Conservation (phyloP, 2,113 vertebrate genomes). For the Pachyramphus minor region DNA sequence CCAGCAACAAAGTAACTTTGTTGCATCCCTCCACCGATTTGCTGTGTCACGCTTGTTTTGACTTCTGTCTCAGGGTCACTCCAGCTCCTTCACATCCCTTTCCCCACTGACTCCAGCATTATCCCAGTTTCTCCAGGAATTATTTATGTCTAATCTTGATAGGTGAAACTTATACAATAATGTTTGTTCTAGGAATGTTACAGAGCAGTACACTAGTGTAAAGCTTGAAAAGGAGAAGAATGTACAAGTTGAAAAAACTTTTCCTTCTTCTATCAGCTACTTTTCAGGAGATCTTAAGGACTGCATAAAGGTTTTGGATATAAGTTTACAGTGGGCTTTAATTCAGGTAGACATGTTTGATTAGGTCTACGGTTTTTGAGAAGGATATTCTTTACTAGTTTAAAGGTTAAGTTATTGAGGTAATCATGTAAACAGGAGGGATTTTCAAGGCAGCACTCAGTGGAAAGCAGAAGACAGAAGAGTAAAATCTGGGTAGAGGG, state of each 20-base stretch:
- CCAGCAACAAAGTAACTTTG: not conserved
- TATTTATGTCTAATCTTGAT: not conserved
- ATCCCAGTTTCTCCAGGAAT: not conserved
- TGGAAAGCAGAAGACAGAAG: not conserved
- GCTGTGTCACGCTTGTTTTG: not conserved
- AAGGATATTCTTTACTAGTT: not conserved
- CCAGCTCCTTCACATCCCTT: not conserved
- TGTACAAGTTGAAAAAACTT: not conserved
- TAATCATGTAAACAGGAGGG: not conserved
- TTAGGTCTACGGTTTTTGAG: not conserved
- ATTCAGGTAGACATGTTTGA: not conserved
- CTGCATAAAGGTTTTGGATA: not conserved
- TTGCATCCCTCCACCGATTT: not conserved
- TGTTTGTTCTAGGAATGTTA: not conserved
- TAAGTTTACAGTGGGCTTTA: not conserved
- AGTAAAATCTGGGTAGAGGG: not conserved
- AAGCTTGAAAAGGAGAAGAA: not conserved
- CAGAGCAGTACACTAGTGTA: not conserved
- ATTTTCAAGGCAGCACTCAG: not conserved
- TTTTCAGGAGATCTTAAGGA: not conserved
- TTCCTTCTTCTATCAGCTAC: not conserved
- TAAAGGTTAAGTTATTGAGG: not conserved
- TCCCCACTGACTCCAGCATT: not conserved
- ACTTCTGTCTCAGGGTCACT: not conserved
- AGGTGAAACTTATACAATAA: not conserved